Percentiles rank a stretch among this genome's conserved stretches.
phyloP scores from a whole-genome alignment of 2,888 invertebrate species.

The Yponomeuta cagnagella region DNA sequence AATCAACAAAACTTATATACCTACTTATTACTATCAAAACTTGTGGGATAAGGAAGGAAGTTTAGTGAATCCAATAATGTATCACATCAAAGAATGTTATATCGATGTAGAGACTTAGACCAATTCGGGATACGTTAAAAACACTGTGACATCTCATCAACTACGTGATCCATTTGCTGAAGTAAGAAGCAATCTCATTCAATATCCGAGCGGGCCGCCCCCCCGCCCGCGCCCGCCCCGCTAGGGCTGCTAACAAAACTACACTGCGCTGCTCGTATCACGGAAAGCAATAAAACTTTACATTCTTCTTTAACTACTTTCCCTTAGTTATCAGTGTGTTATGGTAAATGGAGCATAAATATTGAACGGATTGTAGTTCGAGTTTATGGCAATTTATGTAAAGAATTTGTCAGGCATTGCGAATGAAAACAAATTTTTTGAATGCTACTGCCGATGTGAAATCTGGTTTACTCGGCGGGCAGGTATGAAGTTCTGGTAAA shows the following conservation, averaged over 20 bases:
- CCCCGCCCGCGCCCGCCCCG: constrained; percentile 31
- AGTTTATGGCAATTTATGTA: constrained; percentile 14
- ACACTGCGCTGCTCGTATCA: constrained; percentile 60
- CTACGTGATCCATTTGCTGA: constrained; percentile 77
- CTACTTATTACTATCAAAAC: neutral
- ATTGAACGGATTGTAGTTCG: constrained; percentile 26
- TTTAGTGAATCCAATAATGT: neutral
- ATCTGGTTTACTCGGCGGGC: no score
- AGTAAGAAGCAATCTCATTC: constrained; percentile 78
- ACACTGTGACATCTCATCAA: constrained; percentile 77
- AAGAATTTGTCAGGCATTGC: neutral
- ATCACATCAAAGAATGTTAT: constrained; percentile 36
- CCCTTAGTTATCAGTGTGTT: constrained; percentile 59
- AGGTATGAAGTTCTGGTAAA: no score
- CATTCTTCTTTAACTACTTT: constrained; percentile 70
- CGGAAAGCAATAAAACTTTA: constrained; percentile 70
- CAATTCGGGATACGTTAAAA: constrained; percentile 72
- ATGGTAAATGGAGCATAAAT: constrained; percentile 56
- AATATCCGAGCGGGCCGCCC: constrained; percentile 58
- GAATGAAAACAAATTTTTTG: neutral
- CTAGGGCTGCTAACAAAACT: constrained; percentile 66
- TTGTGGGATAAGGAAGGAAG: neutral
- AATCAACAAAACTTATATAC: neutral
- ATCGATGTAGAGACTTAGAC: constrained; percentile 37
- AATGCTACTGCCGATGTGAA: no score